A percentile compares a stretch with the other conserved stretches of the same genome.
Conservation (phyloP, 2,113 vertebrate genomes). For the Triplophysa rosa region DNA sequence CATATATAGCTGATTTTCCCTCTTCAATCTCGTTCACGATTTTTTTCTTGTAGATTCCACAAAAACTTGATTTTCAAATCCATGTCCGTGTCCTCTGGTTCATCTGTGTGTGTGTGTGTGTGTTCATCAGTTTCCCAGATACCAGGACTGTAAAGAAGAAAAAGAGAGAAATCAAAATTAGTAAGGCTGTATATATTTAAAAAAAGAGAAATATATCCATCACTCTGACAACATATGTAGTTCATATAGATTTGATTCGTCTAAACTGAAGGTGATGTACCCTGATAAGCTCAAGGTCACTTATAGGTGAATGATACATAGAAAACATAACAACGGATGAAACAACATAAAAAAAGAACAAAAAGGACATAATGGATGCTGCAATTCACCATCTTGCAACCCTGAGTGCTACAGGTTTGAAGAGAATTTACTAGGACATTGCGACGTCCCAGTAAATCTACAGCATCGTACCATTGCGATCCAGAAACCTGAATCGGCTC, state of each 20-base stretch:
- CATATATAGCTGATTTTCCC: constrained; percentile 60
- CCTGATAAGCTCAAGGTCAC: too few species aligned
- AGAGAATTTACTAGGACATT: too few species aligned
- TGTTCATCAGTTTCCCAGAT: constrained; percentile 84
- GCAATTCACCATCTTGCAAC: too few species aligned
- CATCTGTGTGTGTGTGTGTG: constrained; percentile 7
- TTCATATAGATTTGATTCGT: background rate
- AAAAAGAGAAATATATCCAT: background rate
- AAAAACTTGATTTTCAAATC: constrained; percentile 51
- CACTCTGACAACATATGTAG: background rate
- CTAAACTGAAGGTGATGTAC: background rate
- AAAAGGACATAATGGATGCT: too few species aligned
- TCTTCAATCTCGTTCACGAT: constrained; percentile 62
- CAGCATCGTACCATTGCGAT: too few species aligned
- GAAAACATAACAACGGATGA: too few species aligned
- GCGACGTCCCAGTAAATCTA: too few species aligned
- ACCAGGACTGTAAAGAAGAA: constrained; percentile 84
- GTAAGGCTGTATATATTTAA: background rate
- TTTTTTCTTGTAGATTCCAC: constrained; percentile 59
- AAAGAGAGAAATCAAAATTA: constrained; percentile 31
- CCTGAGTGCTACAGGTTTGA: too few species aligned
- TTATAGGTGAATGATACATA: too few species aligned
- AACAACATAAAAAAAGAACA: too few species aligned
- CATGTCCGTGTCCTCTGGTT: constrained; percentile 47
- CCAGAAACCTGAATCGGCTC: too few species aligned